A percentile compares a stretch with the other conserved stretches of the same genome.
Evolutionary conservation across 2,888 invertebrate genomes (phyloP).

Genomic region (Heliconius hortense): DNA sequence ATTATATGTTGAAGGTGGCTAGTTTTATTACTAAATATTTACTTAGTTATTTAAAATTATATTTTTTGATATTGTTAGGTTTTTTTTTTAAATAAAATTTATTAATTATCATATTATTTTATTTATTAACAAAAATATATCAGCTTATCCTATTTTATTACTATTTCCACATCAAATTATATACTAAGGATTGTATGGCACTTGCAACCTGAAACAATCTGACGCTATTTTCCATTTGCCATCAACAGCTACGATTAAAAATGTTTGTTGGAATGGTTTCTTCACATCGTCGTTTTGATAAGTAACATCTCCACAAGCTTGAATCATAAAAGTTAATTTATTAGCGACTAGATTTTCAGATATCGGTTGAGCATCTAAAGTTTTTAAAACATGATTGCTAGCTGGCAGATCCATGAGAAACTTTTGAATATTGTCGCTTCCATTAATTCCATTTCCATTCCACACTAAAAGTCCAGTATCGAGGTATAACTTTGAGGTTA

Average conservation of each 20-base stretch:
- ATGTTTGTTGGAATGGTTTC: slow-evolving; percentile 91
- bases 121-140: slow-evolving; percentile 13
- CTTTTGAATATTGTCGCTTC: slow-evolving; percentile 91
- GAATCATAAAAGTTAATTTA: slow-evolving; percentile 91
- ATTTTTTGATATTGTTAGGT: neutral
- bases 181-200: slow-evolving; percentile 52
- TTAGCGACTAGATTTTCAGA: slow-evolving; percentile 87
- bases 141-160: neutral
- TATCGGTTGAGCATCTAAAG: slow-evolving; percentile 94
- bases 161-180: neutral
- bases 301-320: slow-evolving; percentile 91
- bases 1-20: neutral
- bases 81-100: neutral
- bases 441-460: slow-evolving; percentile 94
- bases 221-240: slow-evolving; percentile 97
- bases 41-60: neutral
- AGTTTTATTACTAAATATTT: neutral
- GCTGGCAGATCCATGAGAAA: slow-evolving; percentile 92
- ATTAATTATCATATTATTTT: neutral
- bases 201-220: slow-evolving; percentile 92
- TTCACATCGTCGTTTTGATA: slow-evolving; percentile 82
- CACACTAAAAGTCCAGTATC: slow-evolving; percentile 93
- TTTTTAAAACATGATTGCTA: slow-evolving; percentile 88
- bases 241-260: slow-evolving; percentile 92
- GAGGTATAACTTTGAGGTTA: slow-evolving; percentile 90